Conservation (phyloP, 2,888 invertebrate genomes). For the Amiota minor region DNA sequence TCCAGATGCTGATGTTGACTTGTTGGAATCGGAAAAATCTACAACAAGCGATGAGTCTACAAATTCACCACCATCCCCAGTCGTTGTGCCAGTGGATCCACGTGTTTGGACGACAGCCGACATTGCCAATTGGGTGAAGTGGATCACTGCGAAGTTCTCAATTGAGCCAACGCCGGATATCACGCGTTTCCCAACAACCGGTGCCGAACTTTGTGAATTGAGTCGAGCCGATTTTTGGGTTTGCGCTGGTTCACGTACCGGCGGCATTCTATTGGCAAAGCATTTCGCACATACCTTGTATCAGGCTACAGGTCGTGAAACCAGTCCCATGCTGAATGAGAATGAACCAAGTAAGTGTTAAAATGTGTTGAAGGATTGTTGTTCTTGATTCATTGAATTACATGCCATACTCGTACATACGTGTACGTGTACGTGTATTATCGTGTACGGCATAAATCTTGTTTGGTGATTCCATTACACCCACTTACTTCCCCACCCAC, state of each 20-base stretch:
- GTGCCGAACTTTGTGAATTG: constrained; percentile 77
- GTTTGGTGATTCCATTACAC: constrained; percentile 28
- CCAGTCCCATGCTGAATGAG: constrained; percentile 76
- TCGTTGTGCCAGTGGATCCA: constrained; percentile 76
- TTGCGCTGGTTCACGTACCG: constrained; percentile 74
- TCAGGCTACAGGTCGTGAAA: constrained; percentile 77
- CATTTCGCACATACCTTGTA: constrained; percentile 78
- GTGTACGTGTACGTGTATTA: constrained; percentile 10
- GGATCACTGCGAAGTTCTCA: constrained; percentile 78
- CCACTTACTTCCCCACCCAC: background rate
- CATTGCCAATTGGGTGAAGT: constrained; percentile 78
- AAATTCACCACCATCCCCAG: constrained; percentile 49
- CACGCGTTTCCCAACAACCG: constrained; percentile 76
- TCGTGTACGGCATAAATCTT: constrained; percentile 53
- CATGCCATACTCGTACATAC: background rate
- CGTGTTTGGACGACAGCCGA: constrained; percentile 78
- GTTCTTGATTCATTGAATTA: background rate
- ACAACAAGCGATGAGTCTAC: constrained; percentile 38
- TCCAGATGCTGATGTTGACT: background rate
- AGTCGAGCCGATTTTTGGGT: constrained; percentile 78
- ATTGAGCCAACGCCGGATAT: constrained; percentile 76
- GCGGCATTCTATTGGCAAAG: constrained; percentile 77
- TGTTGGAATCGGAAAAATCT: background rate
- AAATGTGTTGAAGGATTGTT: constrained; percentile 19
- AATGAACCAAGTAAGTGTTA: constrained; percentile 72